Conservation (phyloP, 1,140 invertebrate genomes). For the Phocides pigmalion region DNA sequence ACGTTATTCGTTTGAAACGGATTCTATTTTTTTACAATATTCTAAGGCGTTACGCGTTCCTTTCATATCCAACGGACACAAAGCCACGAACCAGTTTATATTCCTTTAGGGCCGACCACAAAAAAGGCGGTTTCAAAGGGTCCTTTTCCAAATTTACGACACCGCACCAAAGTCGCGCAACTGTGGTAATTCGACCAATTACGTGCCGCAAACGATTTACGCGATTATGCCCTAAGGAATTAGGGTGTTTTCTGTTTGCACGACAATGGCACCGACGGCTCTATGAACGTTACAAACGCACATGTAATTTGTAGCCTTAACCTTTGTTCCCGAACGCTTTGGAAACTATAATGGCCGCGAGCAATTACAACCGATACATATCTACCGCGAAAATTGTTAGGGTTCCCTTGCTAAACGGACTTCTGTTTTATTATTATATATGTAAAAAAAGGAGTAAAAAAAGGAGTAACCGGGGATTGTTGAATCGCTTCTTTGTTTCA, state of each 20-base stretch:
- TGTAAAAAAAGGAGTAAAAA: no score
- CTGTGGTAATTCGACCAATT: conserved; percentile 61
- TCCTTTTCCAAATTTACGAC: conserved; percentile 67
- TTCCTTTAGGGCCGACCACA: conserved; percentile 49
- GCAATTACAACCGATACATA: conserved; percentile 30
- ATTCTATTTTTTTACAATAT: background rate
- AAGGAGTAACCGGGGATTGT: no score
- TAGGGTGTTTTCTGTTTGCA: conserved; percentile 50
- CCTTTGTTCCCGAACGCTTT: conserved; percentile 50
- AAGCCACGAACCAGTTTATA: conserved; percentile 40
- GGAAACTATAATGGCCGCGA: conserved; percentile 41
- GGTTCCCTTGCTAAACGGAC: no score
- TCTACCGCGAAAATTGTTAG: conserved; percentile 10
- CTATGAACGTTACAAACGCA: conserved; percentile 37
- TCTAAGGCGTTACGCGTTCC: conserved; percentile 6
- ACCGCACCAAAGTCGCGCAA: conserved; percentile 53
- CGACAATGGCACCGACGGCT: conserved; percentile 39
- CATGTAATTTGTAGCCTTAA: conserved; percentile 57
- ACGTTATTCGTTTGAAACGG: background rate
- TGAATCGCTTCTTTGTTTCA: no score
- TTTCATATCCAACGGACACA: conserved; percentile 29
- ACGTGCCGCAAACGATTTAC: conserved; percentile 60
- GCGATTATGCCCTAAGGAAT: conserved; percentile 51
- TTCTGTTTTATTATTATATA: no score
- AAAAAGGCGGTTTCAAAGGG: conserved; percentile 58